Evolutionary conservation across 2,888 invertebrate species (phyloP), one percentile per base, ranked within the genome.

Genomic region (Drosophila maculinotata): DNA sequence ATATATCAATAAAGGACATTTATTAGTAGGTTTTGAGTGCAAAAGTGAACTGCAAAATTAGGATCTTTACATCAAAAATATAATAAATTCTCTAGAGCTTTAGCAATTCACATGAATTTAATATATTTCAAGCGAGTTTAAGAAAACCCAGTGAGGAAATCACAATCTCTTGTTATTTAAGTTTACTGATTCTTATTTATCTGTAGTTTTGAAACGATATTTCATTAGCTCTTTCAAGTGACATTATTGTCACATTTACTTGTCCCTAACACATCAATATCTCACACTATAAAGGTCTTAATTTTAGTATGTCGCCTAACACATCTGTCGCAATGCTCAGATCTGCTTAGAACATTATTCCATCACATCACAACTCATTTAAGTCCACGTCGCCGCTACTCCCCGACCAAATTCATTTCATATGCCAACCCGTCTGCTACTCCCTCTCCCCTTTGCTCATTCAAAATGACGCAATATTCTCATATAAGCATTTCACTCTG

Each of bases 391-490:
- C 9, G n/a, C 20, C 12, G 14, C 33, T 31, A 42, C 30, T 26
- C 26, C 38, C 58, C 41, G 36, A 35, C 48, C 44, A 53, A 62
- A 69, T 59, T 76, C 66, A 65, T 67, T 77, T 83, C 63, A 56
- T 63, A 58, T 75, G 79, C 58, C 48, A 66, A 57, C 54, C 65
- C 69, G 44, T 58, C 47, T 20, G 14, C 36, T 15, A 5, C 17
- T 12, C n/a, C 9, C n/a, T 14, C 31, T 14, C 23, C 52, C 28
- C 35, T n/a, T 23, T 17, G 2, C 39, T 15, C 25, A 39, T n/a
- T 15, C 38, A 51, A 20, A 69, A 41, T 75, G 78, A 69, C 70
- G 73, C 60, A 72, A 80, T 70, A 57, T 70, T 69, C 65, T 52
- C 53, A 57, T 47, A 42, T 45, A 64, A 66, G 59, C 62, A 65